Evolutionary conservation across 1,140 invertebrate genomes (phyloP), one percentile per base, ranked within the genome.

Genomic region (Latrodectus geometricus): DNA sequence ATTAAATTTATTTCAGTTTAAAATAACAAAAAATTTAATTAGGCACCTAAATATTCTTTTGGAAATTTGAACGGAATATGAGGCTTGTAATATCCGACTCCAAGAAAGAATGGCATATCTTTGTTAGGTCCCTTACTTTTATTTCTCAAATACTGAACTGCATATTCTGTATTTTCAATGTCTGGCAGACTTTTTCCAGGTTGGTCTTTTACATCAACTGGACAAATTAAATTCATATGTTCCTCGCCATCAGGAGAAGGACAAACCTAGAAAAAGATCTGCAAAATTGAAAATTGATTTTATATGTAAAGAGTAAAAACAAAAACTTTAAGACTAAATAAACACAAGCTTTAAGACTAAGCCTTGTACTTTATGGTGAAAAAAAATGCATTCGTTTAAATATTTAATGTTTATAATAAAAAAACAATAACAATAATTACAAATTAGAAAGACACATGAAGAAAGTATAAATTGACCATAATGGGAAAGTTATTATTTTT

Each of bases 11-110:
- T 61, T 35, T 35, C 35, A 3, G 35, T 35, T 35, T 5, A 61
- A 61, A 61, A 61, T 61, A 3, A 17, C 8, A 61, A 8, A 4
- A 8, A 61, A 61, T 61, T 61, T 8, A 49, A 56, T 0, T 50
- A 49, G 91, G 90, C 92, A 96, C 95, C 93, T 90, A 95, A 90
- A 91, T 94, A 97, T 91, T 94, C 91, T 86, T 91, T 89, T 0
- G 96, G 96, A 92, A 94, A 96, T 90, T 96, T 97, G 3, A 97
- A 92, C 15, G 96, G 96, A 88, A 97, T 95, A 89, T 97, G 96
- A 20, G 96, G 96, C 90, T 97, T 98, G 88, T 97, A 95, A 91
- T 96, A 96, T 0, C 96, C 96, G 89, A 97, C 93, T 20, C 95
- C 96, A 52, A 97, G 91, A 87, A 97, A 96, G 89, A 95, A 97